Evolutionary conservation across 2,113 vertebrate species (phyloP).

Genomic region (Phyllostomus discolor): DNA sequence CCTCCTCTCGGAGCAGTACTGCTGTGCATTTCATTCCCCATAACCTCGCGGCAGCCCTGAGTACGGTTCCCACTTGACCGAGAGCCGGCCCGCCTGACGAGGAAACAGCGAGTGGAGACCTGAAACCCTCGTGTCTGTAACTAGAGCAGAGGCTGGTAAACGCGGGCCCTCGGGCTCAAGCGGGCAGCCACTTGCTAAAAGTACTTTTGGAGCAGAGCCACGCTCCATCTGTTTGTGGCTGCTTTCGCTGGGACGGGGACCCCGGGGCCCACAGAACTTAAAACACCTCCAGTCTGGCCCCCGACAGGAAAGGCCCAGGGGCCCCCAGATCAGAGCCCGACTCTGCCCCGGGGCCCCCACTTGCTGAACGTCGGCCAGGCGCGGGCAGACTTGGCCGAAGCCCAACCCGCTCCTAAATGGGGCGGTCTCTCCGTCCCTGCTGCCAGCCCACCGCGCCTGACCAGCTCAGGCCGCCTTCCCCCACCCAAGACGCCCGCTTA

Average conservation of each 20-base stretch:
- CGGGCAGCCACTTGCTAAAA: background rate
- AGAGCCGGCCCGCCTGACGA: background rate
- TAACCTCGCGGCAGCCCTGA: background rate
- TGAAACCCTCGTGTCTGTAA: accelerated
- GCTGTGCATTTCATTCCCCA: background rate
- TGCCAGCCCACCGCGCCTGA: background rate
- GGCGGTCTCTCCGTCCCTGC: background rate
- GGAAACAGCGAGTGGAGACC: background rate
- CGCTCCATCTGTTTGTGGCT: accelerated
- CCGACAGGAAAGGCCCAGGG: background rate
- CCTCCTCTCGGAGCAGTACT: background rate
- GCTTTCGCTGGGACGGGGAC: background rate
- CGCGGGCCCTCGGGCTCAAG: accelerated
- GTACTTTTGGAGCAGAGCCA: background rate
- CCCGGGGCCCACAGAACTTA: background rate
- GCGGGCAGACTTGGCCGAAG: accelerated
- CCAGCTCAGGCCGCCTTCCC: background rate
- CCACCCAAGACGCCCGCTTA: background rate
- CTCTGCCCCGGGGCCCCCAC: background rate
- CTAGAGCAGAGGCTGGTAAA: background rate
- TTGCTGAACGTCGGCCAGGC: background rate
- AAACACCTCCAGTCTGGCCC: background rate
- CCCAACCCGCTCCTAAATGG: accelerated
- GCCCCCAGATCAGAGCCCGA: background rate
- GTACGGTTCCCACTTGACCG: background rate